Percentiles rank a stretch among this genome's conserved stretches.
Conservation (phyloP, 1,140 invertebrate genomes). For the Acyrthosiphon pisum region DNA sequence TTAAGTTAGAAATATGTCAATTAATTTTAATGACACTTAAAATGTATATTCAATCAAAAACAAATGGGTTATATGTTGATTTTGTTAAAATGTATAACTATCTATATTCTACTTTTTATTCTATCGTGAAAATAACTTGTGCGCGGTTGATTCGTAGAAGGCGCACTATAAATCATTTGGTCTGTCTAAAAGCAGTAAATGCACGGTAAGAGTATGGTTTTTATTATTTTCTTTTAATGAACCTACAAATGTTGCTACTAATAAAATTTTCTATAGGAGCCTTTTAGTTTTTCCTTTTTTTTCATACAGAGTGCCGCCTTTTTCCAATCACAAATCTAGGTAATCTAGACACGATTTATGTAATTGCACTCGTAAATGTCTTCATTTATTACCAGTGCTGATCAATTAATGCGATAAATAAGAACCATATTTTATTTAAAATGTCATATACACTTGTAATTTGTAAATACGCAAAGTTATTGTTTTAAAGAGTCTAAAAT, state of each 20-base stretch:
- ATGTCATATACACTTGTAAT: background rate
- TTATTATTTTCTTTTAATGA: slow-evolving; percentile 46
- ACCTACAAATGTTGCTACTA: slow-evolving; percentile 25
- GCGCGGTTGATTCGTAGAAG: background rate
- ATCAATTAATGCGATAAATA: background rate
- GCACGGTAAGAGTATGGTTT: background rate
- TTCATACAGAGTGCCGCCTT: background rate
- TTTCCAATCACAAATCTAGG: background rate
- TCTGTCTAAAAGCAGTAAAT: slow-evolving; percentile 36
- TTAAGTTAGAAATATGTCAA: background rate
- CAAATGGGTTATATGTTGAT: background rate
- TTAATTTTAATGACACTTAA: slow-evolving; percentile 19
- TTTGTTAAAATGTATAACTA: background rate
- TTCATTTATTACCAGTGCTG: background rate
- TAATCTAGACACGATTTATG: background rate
- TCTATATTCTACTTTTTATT: background rate
- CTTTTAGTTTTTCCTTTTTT: slow-evolving; percentile 10
- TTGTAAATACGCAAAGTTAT: background rate
- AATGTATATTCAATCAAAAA: background rate
- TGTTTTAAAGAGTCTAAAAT: background rate
- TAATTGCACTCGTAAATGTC: background rate
- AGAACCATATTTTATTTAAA: background rate
- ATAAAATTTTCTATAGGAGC: slow-evolving; percentile 21
- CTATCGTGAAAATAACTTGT: slow-evolving; percentile 12
- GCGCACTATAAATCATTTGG: slow-evolving; percentile 31